Percentiles rank a stretch among this genome's conserved stretches.
Conservation (phyloP, 2,797 vertebrate species). For the Fringilla coelebs region DNA sequence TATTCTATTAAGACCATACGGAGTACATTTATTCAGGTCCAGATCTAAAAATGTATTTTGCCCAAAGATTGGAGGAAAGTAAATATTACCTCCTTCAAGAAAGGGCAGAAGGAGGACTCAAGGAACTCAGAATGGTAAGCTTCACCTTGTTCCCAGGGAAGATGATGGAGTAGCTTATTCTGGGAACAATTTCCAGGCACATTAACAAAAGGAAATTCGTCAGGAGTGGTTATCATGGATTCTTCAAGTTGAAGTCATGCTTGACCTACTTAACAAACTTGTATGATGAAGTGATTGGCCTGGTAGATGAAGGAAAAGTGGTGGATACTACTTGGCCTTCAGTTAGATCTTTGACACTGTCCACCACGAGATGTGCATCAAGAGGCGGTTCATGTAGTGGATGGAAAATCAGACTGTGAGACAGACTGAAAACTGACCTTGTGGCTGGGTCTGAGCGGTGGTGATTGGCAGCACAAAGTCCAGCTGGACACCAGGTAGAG, state of each 20-base stretch:
- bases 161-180: background rate
- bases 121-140: background rate
- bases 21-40: background rate
- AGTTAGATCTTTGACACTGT: background rate
- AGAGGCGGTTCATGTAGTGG: background rate
- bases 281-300: background rate
- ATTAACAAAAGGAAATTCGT: background rate
- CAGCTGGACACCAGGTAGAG: background rate
- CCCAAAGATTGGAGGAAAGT: background rate
- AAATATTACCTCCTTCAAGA: background rate
- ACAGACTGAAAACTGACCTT: background rate
- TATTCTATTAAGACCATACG: background rate
- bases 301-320: background rate
- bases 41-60: background rate
- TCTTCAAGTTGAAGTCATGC: background rate
- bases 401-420: background rate
- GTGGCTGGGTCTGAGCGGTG: background rate
- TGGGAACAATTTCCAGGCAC: background rate
- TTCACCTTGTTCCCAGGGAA: background rate
- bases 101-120: background rate
- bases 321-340: background rate
- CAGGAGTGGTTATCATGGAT: background rate
- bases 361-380: rapidly evolving
- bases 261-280: background rate
- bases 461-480: background rate